Conservation (phyloP, 1,140 invertebrate genomes). For the Rhagoletis zephyria region DNA sequence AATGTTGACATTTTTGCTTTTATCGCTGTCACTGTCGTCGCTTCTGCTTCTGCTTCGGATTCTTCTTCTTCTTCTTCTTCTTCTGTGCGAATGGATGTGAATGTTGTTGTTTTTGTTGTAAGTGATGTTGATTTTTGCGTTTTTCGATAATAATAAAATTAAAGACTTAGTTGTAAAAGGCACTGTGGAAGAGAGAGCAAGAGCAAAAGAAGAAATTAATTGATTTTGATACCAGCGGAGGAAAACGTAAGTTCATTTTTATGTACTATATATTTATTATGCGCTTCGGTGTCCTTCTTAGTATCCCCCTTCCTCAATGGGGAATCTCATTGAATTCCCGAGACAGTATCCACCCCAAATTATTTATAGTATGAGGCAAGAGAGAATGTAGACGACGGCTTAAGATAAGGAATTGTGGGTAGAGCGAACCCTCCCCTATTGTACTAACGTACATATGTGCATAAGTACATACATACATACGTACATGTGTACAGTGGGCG, state of each 20-base stretch:
- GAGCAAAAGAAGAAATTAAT: background rate
- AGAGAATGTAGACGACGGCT: background rate
- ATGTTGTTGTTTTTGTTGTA: conserved; percentile 18
- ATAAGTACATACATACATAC: background rate
- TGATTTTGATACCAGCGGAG: background rate
- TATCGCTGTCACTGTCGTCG: conserved; percentile 16
- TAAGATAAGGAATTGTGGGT: background rate
- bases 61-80: conserved; percentile 17
- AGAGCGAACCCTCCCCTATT: conserved; percentile 13
- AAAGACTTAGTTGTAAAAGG: conserved; percentile 64
- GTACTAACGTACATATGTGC: no score
- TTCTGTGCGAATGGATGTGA: conserved; percentile 8
- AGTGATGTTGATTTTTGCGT: conserved; percentile 25
- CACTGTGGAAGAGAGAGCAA: conserved; percentile 61
- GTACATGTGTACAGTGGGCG: background rate
- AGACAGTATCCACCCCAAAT: conserved; percentile 20
- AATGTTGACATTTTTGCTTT: conserved; percentile 76
- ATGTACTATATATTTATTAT: conserved; percentile 3
- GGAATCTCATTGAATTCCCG: background rate
- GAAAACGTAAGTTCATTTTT: background rate
- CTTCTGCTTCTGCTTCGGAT: background rate
- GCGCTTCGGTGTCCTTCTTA: no score
- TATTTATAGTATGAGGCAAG: background rate
- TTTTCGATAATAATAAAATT: conserved; percentile 53
- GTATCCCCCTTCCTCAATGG: background rate